Evolutionary conservation across 2,113 vertebrate genomes (phyloP).

Genomic region (Ictalurus punctatus): DNA sequence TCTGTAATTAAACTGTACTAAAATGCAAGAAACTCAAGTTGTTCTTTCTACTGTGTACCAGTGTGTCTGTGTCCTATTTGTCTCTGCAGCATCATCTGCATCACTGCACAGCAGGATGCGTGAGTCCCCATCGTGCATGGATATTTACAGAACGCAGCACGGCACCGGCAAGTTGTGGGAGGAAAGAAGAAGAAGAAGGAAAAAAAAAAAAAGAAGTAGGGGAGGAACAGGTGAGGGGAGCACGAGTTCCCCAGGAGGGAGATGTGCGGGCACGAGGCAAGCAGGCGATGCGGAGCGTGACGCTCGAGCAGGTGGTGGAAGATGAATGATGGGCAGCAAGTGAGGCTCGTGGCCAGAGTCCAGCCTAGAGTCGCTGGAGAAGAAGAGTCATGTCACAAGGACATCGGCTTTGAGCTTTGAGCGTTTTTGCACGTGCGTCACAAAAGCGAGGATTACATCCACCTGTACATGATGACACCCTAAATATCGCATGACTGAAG

Average conservation of each 20-base stretch:
- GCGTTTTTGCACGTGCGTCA: background rate
- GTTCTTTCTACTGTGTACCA: background rate
- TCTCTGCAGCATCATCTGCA: constrained; percentile 20
- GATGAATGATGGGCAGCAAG: constrained; percentile 73
- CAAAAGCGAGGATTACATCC: background rate
- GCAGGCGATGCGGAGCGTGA: constrained; percentile 68
- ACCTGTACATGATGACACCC: background rate
- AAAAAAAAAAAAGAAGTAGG: background rate
- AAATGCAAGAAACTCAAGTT: background rate
- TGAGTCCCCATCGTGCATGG: constrained; percentile 20
- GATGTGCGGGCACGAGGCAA: constrained; percentile 53
- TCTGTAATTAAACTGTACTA: background rate
- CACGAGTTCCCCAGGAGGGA: background rate
- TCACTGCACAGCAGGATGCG: background rate
- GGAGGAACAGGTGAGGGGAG: background rate
- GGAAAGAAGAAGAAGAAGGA: background rate
- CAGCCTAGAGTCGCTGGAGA: background rate
- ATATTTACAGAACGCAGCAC: constrained; percentile 36
- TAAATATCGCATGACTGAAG: background rate
- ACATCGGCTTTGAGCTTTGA: background rate
- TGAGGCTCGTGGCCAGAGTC: constrained; percentile 56
- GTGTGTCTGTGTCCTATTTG: constrained; percentile 9
- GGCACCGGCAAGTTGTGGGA: background rate
- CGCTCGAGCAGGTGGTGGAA: constrained; percentile 62
- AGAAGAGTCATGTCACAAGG: constrained; percentile 2